Evolutionary conservation across 2,888 invertebrate species (phyloP).

Genomic region (Andrena haemorrhoa): DNA sequence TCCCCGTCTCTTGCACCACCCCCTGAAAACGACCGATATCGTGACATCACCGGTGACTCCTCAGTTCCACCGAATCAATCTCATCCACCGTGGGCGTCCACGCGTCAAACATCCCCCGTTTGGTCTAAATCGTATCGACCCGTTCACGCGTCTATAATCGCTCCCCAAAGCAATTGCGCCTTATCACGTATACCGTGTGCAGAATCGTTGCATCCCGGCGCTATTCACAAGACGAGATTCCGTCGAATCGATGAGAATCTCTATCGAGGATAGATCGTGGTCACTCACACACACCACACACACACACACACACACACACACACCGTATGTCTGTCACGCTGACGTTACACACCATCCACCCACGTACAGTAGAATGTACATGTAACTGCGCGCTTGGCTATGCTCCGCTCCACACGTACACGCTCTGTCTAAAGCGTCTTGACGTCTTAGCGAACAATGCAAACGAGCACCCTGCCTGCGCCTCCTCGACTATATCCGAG

Average conservation of each 20-base stretch:
- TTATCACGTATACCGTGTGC: background rate
- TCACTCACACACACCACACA: background rate
- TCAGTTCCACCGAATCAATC: background rate
- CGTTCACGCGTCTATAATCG: conserved; percentile 1
- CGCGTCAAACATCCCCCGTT: background rate
- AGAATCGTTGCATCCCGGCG: background rate
- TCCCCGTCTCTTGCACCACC: background rate
- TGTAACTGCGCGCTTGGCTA: conserved; percentile 42
- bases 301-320: background rate
- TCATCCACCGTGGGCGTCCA: background rate
- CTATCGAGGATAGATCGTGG: conserved; percentile 45
- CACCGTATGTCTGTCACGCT: conserved; percentile 6
- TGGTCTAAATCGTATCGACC: background rate
- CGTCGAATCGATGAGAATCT: background rate
- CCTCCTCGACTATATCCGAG: conserved; percentile 21
- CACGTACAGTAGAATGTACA: background rate
- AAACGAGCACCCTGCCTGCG: conserved; percentile 43
- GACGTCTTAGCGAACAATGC: conserved; percentile 56
- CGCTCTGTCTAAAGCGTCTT: conserved; percentile 58
- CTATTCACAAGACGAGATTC: background rate
- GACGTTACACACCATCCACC: background rate
- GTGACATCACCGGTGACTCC: background rate
- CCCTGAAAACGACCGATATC: background rate
- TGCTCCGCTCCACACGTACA: conserved; percentile 45
- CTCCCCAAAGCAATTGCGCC: background rate